Evolutionary conservation across 64 coral and sea anemone species (phyloP), one percentile per base, ranked within the genome.

Genomic region (Astreopora myriophthalma): DNA sequence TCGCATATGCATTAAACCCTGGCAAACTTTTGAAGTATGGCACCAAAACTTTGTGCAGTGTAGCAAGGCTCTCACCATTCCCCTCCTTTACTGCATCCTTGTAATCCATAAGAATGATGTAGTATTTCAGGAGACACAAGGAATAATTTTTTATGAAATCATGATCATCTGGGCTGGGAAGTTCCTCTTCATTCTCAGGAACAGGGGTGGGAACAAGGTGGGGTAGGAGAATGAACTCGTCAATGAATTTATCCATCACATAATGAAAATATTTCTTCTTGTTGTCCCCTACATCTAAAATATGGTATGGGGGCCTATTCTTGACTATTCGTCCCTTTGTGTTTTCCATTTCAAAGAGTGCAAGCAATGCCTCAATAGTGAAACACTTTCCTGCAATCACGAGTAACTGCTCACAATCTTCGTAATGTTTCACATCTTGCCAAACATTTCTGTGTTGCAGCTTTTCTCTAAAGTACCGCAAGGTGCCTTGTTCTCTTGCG

Each of bases 1-100:
- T 93, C n/a, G 91, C 36, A 78, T 87, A 93, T 0, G 55, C 71
- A 87, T 93, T 86, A 32, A 77, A 93, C 9, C 52, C 70, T 63
- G 65, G 60, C 5, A 36, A 19, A 64, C 82, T 29, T 30, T 58
- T 40, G 29, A 92, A 92, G 30, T 92, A 35, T 8, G 33, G 31
- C 11, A 79, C 25, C 25, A 93, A 22, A 1, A 76, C 12, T 67
- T 55, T 93, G 61, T 79, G 72, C 3, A 91, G n/a, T n/a, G 72
- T 67, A 28, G 60, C 35, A 60, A 93, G 39, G 8, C 49, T 72
- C 23, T 63, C 51, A 14, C 89, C 89, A 72, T 91, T 78, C 16
- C 87, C 87, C 5, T 66, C 73, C 44, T 40, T 79, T 1, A 79
- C 27, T 12, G 58, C 55, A 89, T 89, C 87, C 63, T 78, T 89